Evolutionary conservation across 2,888 invertebrate species (phyloP).

Genomic region (Prenolepis imparis): DNA sequence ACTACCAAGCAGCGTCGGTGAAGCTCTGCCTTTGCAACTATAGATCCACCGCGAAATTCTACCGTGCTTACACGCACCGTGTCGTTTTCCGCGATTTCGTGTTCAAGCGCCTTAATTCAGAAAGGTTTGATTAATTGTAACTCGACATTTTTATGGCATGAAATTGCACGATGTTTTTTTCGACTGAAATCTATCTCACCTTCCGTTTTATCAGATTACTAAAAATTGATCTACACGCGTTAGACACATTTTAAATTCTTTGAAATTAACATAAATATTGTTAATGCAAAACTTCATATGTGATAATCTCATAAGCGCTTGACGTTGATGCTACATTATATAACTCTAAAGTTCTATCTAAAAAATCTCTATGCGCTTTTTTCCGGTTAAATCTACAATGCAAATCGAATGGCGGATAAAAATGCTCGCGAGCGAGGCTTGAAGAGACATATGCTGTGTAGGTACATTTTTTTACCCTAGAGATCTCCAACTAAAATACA

Average conservation of each 20-base stretch:
- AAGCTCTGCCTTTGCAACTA: constrained; percentile 65
- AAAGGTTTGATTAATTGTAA: constrained; percentile 63
- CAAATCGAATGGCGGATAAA: constrained; percentile 77
- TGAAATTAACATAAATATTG: not conserved
- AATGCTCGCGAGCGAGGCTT: constrained; percentile 73
- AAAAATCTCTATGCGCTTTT: constrained; percentile 75
- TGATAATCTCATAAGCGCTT: constrained; percentile 15
- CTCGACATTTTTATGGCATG: constrained; percentile 62
- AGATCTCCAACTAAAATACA: constrained; percentile 75
- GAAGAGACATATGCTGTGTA: constrained; percentile 76
- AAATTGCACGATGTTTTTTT: constrained; percentile 61
- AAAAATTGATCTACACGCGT: not conserved
- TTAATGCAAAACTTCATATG: not conserved
- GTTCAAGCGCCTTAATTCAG: constrained; percentile 70
- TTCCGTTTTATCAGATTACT: not conserved
- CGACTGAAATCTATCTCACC: constrained; percentile 14
- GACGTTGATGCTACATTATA: constrained; percentile 65
- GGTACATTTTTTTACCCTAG: constrained; percentile 61
- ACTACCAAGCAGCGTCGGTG: constrained; percentile 71
- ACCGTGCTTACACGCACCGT: constrained; percentile 66
- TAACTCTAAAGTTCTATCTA: constrained; percentile 75
- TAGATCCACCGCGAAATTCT: constrained; percentile 52
- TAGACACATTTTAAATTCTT: not conserved
- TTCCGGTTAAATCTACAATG: constrained; percentile 82
- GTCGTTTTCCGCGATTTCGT: constrained; percentile 64